Evolutionary conservation across 2,888 invertebrate species (phyloP).

Genomic region (Pseudococcus jackbeardsleyi): DNA sequence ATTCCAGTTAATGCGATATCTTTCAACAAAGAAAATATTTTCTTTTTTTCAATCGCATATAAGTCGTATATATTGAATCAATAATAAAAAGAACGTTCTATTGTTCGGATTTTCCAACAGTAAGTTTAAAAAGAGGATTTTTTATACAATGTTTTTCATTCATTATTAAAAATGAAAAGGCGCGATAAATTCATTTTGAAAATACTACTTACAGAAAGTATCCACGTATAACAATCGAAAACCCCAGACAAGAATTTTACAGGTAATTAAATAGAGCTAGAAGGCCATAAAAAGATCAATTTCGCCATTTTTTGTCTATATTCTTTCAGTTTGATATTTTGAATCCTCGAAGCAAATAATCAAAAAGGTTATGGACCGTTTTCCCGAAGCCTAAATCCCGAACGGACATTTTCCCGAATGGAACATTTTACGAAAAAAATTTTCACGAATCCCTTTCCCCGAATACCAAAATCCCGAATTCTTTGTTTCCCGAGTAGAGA

Average conservation of each 20-base stretch:
- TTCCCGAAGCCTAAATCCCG: no score
- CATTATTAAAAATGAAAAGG: conserved; percentile 14
- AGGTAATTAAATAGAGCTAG: not conserved
- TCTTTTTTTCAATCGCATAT: not conserved
- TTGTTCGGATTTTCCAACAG: not conserved
- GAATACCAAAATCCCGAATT: no score
- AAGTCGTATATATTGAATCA: not conserved
- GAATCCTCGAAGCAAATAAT: no score
- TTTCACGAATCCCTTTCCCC: no score
- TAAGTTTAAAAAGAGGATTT: not conserved
- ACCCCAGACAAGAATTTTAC: no score
- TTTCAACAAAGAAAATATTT: conserved; percentile 28
- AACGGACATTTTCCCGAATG: no score
- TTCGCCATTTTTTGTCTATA: not conserved
- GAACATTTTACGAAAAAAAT: no score
- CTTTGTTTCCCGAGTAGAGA: no score
- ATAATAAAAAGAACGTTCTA: conserved; percentile 6
- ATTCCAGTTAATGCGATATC: conserved; percentile 12
- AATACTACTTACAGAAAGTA: not conserved
- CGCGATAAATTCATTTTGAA: not conserved
- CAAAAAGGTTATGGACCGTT: no score
- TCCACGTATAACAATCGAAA: not conserved
- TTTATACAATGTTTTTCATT: not conserved
- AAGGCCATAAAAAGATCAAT: not conserved
- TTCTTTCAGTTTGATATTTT: not conserved